phyloP scores from a whole-genome alignment of 2,888 invertebrate species.

The Craniophora ligustri region DNA sequence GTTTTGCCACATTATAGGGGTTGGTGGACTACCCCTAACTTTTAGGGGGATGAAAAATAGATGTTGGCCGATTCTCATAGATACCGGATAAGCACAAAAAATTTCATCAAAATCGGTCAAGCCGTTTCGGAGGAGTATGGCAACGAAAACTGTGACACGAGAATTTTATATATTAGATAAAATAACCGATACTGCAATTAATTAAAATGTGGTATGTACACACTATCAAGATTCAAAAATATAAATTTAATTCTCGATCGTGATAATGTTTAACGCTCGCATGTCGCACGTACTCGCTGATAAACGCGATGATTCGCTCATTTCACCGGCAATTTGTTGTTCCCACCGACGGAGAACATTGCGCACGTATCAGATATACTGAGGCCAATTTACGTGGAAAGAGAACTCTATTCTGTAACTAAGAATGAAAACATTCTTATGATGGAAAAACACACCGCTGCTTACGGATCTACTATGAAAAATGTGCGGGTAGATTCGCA shows the following conservation, averaged over 20 bases:
- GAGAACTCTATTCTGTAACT: conserved; percentile 43
- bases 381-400: conserved; percentile 45
- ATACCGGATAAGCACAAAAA: too few species aligned
- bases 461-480: too few species aligned
- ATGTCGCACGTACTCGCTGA: conserved; percentile 46
- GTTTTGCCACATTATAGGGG: too few species aligned
- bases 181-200: conserved; percentile 7
- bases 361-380: conserved; percentile 63
- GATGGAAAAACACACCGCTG: neutral
- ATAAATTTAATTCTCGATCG: conserved; percentile 31
- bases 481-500: too few species aligned
- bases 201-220: conserved; percentile 25
- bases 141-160: too few species aligned
- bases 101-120: too few species aligned
- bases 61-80: too few species aligned
- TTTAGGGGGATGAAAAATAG: too few species aligned
- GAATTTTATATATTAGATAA: too few species aligned
- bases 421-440: conserved; percentile 1
- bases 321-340: conserved; percentile 51
- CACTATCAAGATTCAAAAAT: conserved; percentile 11
- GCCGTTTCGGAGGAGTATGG: too few species aligned
- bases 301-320: conserved; percentile 41
- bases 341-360: conserved; percentile 32
- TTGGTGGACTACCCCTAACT: too few species aligned
- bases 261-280: conserved; percentile 40